Evolutionary conservation across 2,888 invertebrate genomes (phyloP).

Genomic region (Amphipoea lucens): DNA sequence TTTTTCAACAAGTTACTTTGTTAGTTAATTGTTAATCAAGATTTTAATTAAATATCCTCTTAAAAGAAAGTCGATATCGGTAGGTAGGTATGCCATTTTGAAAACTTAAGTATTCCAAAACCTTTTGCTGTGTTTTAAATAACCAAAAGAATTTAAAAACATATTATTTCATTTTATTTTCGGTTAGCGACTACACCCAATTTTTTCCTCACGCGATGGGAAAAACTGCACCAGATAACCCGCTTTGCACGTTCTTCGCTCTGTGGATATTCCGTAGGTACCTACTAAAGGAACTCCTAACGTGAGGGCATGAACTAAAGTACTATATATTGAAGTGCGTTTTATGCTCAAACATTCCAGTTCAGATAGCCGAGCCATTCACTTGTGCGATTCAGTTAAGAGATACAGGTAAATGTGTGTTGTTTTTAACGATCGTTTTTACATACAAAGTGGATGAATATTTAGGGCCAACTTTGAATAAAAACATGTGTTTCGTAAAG

Average conservation of each 20-base stretch:
- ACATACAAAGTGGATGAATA: not conserved
- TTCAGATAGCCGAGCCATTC: conserved; percentile 39
- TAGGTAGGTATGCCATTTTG: not conserved
- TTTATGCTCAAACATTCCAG: conserved; percentile 48
- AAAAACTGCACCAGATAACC: not conserved
- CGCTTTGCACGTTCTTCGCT: conserved; percentile 23
- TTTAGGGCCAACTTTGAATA: not conserved
- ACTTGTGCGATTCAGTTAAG: conserved; percentile 36
- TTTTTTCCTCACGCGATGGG: not conserved
- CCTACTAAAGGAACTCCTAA: not conserved
- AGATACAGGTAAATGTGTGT: conserved; percentile 49
- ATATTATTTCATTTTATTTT: not conserved
- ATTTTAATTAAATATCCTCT: too few species aligned
- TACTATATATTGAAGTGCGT: conserved; percentile 58
- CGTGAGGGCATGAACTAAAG: conserved; percentile 29
- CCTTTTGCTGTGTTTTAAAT: too few species aligned
- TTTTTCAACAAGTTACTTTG: not conserved
- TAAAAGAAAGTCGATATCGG: not conserved
- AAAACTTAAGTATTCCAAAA: not conserved
- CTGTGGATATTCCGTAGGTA: conserved; percentile 43
- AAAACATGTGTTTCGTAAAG: not conserved
- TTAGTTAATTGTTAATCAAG: not conserved
- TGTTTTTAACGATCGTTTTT: conserved; percentile 7
- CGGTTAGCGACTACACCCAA: not conserved
- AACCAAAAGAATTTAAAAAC: not conserved